These are phyloP conservation scores for Drosophila trapezifrons DNA, from an alignment of 1,140 invertebrate genomes.

Conservation along the genomic window DNA sequence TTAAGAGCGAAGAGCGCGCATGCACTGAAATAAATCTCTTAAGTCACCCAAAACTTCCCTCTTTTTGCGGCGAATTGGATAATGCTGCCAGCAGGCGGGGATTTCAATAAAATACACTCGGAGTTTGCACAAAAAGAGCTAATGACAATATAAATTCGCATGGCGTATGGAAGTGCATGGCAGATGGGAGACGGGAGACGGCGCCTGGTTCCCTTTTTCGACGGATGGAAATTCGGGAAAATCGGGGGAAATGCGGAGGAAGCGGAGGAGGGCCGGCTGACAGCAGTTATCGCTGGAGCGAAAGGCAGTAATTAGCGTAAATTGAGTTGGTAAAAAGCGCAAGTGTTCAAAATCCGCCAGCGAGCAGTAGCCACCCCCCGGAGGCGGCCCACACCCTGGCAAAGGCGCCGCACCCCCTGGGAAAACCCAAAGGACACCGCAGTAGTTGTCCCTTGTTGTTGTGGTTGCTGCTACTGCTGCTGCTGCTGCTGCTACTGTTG, in stretches of 20 bases:
- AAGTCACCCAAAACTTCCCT: background rate
- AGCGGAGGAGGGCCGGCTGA: conserved; percentile 7
- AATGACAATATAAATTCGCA: conserved; percentile 79
- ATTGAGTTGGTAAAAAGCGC: conserved; percentile 81
- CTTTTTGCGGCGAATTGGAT: conserved; percentile 61
- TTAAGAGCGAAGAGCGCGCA: conserved; percentile 54
- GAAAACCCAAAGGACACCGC: conserved; percentile 15
- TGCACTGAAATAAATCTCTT: conserved; percentile 18
- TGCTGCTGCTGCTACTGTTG: background rate
- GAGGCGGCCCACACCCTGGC: background rate
- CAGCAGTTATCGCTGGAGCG: conserved; percentile 64
- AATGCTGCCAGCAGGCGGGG: conserved; percentile 30
- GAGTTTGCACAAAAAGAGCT: conserved; percentile 69
- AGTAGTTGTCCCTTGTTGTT: conserved; percentile 54
- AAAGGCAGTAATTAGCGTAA: conserved; percentile 82
- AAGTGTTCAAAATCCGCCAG: conserved; percentile 60
- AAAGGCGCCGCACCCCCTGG: background rate
- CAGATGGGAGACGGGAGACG: conserved; percentile 58
- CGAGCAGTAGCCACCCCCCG: conserved; percentile 7
- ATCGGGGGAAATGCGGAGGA: conserved; percentile 6
- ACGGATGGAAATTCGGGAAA: conserved; percentile 16
- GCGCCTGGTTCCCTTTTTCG: conserved; percentile 7
- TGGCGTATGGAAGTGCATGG: conserved; percentile 50
- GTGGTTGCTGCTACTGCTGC: conserved; percentile 18
- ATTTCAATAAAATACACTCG: conserved; percentile 71